These are phyloP conservation scores for Eupithecia pulchellata DNA, from an alignment of 2,888 invertebrate genomes.

Conservation along the genomic window DNA sequence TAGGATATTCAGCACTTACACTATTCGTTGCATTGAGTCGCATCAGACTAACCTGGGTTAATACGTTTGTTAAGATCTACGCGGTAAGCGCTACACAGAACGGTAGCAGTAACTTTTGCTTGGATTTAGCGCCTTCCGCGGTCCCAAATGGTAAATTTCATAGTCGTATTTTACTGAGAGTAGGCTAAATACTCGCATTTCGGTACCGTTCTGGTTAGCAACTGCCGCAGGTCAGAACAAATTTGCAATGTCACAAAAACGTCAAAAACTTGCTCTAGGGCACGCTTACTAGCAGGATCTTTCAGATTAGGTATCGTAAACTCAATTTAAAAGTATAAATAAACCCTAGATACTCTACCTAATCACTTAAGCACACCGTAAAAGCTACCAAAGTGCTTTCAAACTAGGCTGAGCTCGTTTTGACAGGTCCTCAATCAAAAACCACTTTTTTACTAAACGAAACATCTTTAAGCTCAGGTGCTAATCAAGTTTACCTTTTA, in stretches of 20 bases:
- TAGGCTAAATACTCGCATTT: not conserved
- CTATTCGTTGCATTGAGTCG: not conserved
- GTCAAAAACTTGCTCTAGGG: not conserved
- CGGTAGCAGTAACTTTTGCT: not conserved
- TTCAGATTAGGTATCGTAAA: not conserved
- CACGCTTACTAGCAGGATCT: not conserved
- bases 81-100: not conserved
- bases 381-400: not conserved
- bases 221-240: not conserved
- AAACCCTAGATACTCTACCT: not conserved
- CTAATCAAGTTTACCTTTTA: constrained; percentile 45
- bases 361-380: not conserved
- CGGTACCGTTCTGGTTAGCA: not conserved
- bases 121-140: not conserved
- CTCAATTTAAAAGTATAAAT: not conserved
- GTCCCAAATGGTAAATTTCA: no score
- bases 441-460: not conserved
- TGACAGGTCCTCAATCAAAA: constrained; percentile 8
- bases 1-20: not conserved
- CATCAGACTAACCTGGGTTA: not conserved
- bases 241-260: not conserved
- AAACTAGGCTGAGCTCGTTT: not conserved
- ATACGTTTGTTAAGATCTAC: not conserved
- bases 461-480: constrained; percentile 9
- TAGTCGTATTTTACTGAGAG: not conserved